These are phyloP conservation scores for Sebastes glaucus DNA, from an alignment of 2,797 vertebrate species.

Conservation along the genomic window DNA sequence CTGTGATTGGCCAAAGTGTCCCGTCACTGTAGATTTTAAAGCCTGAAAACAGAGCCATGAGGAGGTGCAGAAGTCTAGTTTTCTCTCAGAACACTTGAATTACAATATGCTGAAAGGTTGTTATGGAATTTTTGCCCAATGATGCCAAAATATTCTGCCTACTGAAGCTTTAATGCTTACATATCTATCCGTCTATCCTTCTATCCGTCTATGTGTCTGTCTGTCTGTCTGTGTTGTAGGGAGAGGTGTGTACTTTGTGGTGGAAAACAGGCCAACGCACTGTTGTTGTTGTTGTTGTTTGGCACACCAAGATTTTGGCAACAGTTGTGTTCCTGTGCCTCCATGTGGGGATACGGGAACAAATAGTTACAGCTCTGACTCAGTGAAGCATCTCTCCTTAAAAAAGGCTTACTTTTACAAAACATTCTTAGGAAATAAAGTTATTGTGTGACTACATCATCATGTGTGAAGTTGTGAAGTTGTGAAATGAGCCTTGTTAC, in stretches of 20 bases:
- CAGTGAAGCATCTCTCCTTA: background rate
- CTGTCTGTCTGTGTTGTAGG: background rate
- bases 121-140: accelerated
- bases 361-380: background rate
- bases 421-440: background rate
- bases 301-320: background rate
- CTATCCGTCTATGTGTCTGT: background rate
- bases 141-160: no score
- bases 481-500: background rate
- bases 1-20: no score
- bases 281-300: background rate
- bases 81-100: no score
- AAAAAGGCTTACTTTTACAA: background rate
- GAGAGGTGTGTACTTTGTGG: background rate
- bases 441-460: background rate
- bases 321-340: background rate
- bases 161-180: no score
- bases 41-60: no score
- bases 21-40: no score
- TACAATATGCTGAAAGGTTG: no score
- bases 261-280: background rate
- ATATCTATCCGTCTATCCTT: background rate
- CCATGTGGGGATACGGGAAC: background rate
- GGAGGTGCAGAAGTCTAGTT: accelerated
- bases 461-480: background rate